These are phyloP conservation scores for Capromys pilorides DNA, from an alignment of 2,797 vertebrate species.

Conservation along the genomic window DNA sequence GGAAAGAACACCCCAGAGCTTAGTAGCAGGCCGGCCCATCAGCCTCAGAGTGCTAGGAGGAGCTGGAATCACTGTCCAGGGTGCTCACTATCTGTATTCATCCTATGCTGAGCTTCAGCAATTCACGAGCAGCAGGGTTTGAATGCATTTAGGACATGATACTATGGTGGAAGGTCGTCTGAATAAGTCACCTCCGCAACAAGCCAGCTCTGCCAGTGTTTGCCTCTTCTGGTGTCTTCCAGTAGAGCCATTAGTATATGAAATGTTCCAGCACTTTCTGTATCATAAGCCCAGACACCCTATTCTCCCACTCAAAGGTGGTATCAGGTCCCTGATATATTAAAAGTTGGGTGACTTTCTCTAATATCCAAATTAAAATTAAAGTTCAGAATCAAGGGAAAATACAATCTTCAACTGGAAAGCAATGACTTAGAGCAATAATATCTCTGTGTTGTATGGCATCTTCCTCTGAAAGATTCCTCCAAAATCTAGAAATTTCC, in stretches of 20 bases:
- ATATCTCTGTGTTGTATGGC: not conserved
- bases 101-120: not conserved
- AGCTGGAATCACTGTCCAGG: not conserved
- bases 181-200: not conserved
- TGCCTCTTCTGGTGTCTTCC: not conserved
- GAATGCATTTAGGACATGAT: not conserved
- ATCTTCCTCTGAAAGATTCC: no score
- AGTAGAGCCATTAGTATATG: not conserved
- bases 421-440: not conserved
- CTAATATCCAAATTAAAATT: not conserved
- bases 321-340: not conserved
- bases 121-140: not conserved
- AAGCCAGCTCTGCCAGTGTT: not conserved
- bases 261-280: not conserved
- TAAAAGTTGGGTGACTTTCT: not conserved
- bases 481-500: slow-evolving; percentile 49
- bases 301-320: not conserved
- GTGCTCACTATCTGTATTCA: not conserved
- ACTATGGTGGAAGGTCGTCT: not conserved
- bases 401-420: not conserved
- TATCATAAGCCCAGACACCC: not conserved
- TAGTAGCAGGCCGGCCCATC: not conserved
- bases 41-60: not conserved
- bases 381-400: slow-evolving; percentile 13
- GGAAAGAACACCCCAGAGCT: not conserved